Evolutionary conservation across 2,797 vertebrate species (phyloP).

Genomic region (Telmatherina bonti): DNA sequence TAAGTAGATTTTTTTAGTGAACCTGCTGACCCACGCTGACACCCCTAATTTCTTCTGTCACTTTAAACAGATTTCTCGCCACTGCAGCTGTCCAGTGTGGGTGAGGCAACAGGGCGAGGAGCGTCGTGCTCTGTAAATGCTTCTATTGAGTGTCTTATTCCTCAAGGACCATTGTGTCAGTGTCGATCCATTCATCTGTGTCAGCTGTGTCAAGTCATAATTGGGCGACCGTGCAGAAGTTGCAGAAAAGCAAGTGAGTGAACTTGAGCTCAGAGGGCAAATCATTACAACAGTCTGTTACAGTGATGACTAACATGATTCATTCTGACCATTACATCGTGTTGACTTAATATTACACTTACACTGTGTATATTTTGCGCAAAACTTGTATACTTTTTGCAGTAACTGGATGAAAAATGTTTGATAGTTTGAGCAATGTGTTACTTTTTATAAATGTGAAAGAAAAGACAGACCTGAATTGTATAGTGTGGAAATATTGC

Average conservation of each 20-base stretch:
- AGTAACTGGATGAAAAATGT: not conserved
- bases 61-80: constrained; percentile 46
- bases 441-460: not conserved
- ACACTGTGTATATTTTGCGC: not conserved
- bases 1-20: constrained; percentile 39
- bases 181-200: constrained; percentile 38
- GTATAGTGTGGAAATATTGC: not conserved
- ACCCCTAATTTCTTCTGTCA: constrained; percentile 42
- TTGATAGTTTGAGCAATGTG: not conserved
- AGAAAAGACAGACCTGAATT: not conserved
- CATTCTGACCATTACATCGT: constrained; percentile 33
- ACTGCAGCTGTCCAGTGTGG: constrained; percentile 36
- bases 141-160: constrained; percentile 50
- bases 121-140: constrained; percentile 48
- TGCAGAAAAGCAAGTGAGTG: constrained; percentile 19
- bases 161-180: constrained; percentile 58
- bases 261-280: constrained; percentile 46
- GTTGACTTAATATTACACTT: constrained; percentile 23
- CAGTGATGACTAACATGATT: constrained; percentile 26
- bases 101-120: constrained; percentile 59
- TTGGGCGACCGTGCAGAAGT: constrained; percentile 25
- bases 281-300: constrained; percentile 33
- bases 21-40: constrained; percentile 43
- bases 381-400: not conserved
- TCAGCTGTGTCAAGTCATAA: constrained; percentile 44